A percentile compares a stretch with the other conserved stretches of the same genome.
Conservation (phyloP, 2,797 vertebrate genomes). For the Lutjanus argentimaculatus region DNA sequence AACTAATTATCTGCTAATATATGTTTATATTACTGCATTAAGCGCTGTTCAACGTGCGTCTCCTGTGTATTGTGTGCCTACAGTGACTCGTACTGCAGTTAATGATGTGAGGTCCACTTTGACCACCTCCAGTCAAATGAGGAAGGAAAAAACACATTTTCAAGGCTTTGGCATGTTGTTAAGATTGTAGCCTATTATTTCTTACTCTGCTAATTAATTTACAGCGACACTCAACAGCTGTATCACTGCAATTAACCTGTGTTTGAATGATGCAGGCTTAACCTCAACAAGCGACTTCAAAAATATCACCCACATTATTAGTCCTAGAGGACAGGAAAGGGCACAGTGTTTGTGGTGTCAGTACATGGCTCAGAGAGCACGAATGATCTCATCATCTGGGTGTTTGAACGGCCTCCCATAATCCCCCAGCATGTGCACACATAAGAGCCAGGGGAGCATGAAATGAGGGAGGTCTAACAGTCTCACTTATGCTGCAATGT, state of each 20-base stretch:
- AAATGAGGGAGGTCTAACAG: slow-evolving; percentile 61
- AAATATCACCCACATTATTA: slow-evolving; percentile 49
- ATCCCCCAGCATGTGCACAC: slow-evolving; percentile 58
- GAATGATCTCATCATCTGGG: slow-evolving; percentile 67
- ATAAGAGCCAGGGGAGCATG: slow-evolving; percentile 62
- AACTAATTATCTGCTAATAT: background rate
- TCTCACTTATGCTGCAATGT: slow-evolving; percentile 42
- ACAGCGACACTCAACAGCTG: slow-evolving; percentile 44
- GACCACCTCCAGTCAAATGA: slow-evolving; percentile 13
- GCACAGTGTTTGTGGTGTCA: slow-evolving; percentile 57
- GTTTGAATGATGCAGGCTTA: slow-evolving; percentile 36
- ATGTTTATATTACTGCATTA: background rate
- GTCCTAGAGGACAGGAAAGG: slow-evolving; percentile 52
- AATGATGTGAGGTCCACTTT: slow-evolving; percentile 44
- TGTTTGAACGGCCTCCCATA: slow-evolving; percentile 69
- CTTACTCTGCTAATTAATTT: slow-evolving; percentile 48
- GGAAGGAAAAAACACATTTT: background rate
- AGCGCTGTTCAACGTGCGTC: background rate
- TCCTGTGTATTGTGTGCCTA: slow-evolving; percentile 10
- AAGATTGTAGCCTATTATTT: slow-evolving; percentile 21
- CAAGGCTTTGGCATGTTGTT: slow-evolving; percentile 8
- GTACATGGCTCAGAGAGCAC: slow-evolving; percentile 58
- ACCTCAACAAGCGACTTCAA: slow-evolving; percentile 44
- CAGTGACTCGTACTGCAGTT: slow-evolving; percentile 45
- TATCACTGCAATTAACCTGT: slow-evolving; percentile 47